Base-by-base conservation (phyloP, 1,140 invertebrate species). In the Aphidius gifuensis region DNA sequence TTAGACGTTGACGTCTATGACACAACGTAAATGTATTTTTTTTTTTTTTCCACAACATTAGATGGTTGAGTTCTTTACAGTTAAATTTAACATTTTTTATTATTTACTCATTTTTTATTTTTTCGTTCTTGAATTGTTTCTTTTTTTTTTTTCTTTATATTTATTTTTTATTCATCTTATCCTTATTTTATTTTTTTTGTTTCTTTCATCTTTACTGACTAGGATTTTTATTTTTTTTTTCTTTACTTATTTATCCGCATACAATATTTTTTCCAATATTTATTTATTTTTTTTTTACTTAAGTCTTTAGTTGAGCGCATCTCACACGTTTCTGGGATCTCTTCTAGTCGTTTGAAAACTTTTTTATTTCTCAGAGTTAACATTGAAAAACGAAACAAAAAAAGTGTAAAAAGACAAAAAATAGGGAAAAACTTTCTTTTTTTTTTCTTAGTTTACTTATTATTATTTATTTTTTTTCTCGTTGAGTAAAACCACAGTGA, bases 271-370 rank as follows among this genome's bases (percentile, higher is more conserved):
- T 49, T 49, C 9, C 5, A 16, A 7, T 49, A 7, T 16, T 21
- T 49, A 16, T 58, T 58, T 46, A 23, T 58, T 58, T 40, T 40
- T 32, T 46, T 7, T 23, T 46, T 58, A 49, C 5, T 58, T 4
- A 32, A 32, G 23, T 32, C 23, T 58, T 43, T 38, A 58, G 32
- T 48, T 58, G 42, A 49, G 40, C 32, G 32, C 45, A 16, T 57
- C 38, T 11, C 32, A 32, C 43, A 57, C 55, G 38, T 45, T 58
- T 58, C 57, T 58, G 48, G 46, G 47, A 48, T 58, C 57, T 49
- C 49, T 58, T 58, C 57, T 58, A 58, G 57, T 46, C 57, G 57
- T 42, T 45, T 58, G 45, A 58, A 58, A 58, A 58, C 45, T 58
- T 58, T 58, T 46, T 58, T 58, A 48, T 58, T 58, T 47, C 45